These are phyloP conservation scores for Drosophila orena DNA, from an alignment of 1,140 invertebrate genomes.

Conservation along the genomic window DNA sequence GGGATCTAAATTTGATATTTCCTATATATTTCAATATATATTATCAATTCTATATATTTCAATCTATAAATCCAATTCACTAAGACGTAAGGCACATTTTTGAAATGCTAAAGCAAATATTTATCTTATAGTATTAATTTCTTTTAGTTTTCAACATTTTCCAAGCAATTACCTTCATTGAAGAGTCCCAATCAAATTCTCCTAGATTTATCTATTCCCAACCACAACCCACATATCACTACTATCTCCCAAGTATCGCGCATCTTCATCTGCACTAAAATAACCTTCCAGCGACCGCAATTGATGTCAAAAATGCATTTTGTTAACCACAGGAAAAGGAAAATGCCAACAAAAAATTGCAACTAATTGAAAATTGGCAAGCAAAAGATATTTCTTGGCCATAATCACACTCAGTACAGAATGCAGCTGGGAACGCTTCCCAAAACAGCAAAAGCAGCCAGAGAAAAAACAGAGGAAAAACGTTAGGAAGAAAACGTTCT, in stretches of 20 bases:
- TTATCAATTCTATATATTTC: too few relatives aligned
- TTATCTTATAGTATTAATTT: too few relatives aligned
- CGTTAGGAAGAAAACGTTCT: constrained; percentile 58
- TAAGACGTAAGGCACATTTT: too few relatives aligned
- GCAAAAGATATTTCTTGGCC: constrained; percentile 45
- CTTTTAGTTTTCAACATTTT: background rate
- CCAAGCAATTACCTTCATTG: too few relatives aligned
- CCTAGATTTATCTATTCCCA: constrained; percentile 2
- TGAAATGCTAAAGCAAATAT: too few relatives aligned
- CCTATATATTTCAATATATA: too few relatives aligned
- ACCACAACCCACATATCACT: constrained; percentile 46
- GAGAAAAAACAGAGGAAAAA: constrained; percentile 15
- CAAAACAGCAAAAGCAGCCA: constrained; percentile 43
- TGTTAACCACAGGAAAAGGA: constrained; percentile 32
- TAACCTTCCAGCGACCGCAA: constrained; percentile 31
- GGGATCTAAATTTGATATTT: too few relatives aligned
- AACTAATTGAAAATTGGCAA: constrained; percentile 51
- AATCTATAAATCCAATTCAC: too few relatives aligned
- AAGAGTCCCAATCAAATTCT: background rate
- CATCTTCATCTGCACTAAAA: constrained; percentile 29
- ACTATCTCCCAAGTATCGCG: constrained; percentile 22
- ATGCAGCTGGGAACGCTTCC: constrained; percentile 48
- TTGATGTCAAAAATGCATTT: constrained; percentile 52
- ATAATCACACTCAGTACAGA: constrained; percentile 47
- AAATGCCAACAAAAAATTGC: constrained; percentile 38